Evolutionary conservation across 2,888 invertebrate genomes (phyloP).

Genomic region (Auanema freiburgensis): DNA sequence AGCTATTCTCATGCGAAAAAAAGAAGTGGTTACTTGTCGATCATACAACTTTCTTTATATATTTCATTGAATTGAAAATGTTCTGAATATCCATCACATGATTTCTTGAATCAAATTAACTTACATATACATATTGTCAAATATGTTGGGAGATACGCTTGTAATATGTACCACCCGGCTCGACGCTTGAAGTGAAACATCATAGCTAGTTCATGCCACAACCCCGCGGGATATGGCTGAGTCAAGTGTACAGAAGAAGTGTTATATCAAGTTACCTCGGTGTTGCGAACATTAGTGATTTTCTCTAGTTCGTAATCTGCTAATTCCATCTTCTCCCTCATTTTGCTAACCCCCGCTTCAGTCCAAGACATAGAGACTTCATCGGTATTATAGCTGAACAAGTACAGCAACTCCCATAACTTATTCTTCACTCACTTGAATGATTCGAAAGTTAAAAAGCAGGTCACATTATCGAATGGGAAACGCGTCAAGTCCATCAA

Average conservation of each 20-base stretch:
- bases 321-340: constrained; percentile 63
- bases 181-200: constrained; percentile 61
- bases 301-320: constrained; percentile 62
- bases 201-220: constrained; percentile 64
- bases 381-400: constrained; percentile 63
- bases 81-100: too few relatives aligned
- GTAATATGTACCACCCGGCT: constrained; percentile 63
- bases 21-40: too few relatives aligned
- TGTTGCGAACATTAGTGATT: constrained; percentile 51
- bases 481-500: constrained; percentile 61
- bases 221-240: constrained; percentile 63
- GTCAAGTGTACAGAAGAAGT: constrained; percentile 1
- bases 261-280: constrained; percentile 42
- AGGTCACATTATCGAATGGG: constrained; percentile 64
- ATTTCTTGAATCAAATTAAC: constrained; percentile 31
- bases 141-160: constrained; percentile 64
- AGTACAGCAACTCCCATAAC: too few relatives aligned
- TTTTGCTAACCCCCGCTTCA: constrained; percentile 55
- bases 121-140: constrained; percentile 63
- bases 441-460: constrained; percentile 63
- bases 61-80: too few relatives aligned
- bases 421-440: constrained; percentile 58
- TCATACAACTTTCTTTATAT: too few relatives aligned
- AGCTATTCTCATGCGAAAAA: too few relatives aligned
- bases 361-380: constrained; percentile 64